These are phyloP conservation scores for Drosophila grimshawi DNA, from an alignment of 1,140 invertebrate genomes.

Conservation along the genomic window DNA sequence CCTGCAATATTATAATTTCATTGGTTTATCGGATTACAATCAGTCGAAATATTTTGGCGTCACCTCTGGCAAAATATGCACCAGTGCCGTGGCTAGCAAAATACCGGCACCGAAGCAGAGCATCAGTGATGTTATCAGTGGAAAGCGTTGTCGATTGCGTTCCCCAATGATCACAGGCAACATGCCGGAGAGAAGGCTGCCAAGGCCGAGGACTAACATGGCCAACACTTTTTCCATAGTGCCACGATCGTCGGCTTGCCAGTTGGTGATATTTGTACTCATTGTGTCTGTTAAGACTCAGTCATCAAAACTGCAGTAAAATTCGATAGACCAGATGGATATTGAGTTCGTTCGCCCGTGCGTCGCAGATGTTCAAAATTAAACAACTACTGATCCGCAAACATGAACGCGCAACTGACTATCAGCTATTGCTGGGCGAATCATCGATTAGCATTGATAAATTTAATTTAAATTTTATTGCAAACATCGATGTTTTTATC, in stretches of 20 bases:
- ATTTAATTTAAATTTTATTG: too few relatives aligned
- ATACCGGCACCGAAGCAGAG: constrained; percentile 94
- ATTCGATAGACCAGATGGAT: constrained; percentile 12
- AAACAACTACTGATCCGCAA: constrained; percentile 7
- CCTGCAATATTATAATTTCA: constrained; percentile 46
- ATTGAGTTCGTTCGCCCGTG: constrained; percentile 52
- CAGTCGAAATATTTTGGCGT: constrained; percentile 44
- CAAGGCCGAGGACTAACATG: constrained; percentile 88
- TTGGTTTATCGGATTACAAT: constrained; percentile 10
- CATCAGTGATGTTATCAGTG: constrained; percentile 87
- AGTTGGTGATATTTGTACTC: constrained; percentile 36
- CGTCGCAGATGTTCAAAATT: constrained; percentile 21
- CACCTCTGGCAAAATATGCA: constrained; percentile 94
- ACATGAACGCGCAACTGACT: constrained; percentile 16
- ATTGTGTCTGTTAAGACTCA: constrained; percentile 36
- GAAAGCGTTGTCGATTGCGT: constrained; percentile 85
- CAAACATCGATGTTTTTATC: neutral
- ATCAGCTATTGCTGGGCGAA: neutral
- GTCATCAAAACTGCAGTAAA: constrained; percentile 45
- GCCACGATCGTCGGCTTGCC: constrained; percentile 49
- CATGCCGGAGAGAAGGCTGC: constrained; percentile 89
- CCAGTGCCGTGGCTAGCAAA: constrained; percentile 91
- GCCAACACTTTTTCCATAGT: constrained; percentile 88
- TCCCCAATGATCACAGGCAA: constrained; percentile 87
- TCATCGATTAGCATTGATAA: too few relatives aligned